Evolutionary conservation across 1,140 invertebrate genomes (phyloP).

Genomic region (Caenorhabditis remanei): DNA sequence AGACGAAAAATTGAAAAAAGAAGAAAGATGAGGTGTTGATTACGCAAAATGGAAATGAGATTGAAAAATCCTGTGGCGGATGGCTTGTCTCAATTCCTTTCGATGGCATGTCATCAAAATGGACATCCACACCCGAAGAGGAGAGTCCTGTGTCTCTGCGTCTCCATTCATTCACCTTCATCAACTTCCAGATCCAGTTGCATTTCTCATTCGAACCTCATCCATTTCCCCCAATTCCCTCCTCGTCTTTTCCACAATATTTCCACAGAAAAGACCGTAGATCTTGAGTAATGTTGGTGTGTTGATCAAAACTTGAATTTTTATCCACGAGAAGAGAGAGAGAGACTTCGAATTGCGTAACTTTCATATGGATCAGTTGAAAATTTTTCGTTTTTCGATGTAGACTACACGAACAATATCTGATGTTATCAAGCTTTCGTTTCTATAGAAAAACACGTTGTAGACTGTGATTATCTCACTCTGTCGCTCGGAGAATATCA

Average conservation of each 20-base stretch:
- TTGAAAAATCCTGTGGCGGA: neutral
- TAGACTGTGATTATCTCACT: neutral
- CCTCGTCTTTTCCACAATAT: slow-evolving; percentile 1
- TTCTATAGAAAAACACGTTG: slow-evolving; percentile 7
- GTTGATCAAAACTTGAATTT: slow-evolving; percentile 48
- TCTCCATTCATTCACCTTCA: slow-evolving; percentile 4
- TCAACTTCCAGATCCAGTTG: slow-evolving; percentile 51
- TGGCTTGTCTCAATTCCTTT: neutral
- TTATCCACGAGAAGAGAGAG: neutral
- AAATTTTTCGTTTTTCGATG: neutral
- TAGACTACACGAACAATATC: neutral
- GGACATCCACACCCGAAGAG: slow-evolving; percentile 40
- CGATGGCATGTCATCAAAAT: slow-evolving; percentile 45
- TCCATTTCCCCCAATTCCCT: neutral
- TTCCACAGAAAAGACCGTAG: slow-evolving; percentile 19
- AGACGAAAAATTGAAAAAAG: neutral
- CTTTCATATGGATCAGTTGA: neutral
- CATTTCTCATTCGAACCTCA: slow-evolving; percentile 53
- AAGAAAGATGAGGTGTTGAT: slow-evolving; percentile 27
- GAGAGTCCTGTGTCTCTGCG: slow-evolving; percentile 47
- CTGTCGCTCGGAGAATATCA: neutral
- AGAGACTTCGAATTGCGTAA: slow-evolving; percentile 19
- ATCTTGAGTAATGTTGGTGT: slow-evolving; percentile 54
- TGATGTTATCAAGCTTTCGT: neutral
- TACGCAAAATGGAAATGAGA: slow-evolving; percentile 19